Conservation (phyloP, 1,140 invertebrate genomes). For the Aphis craccivora region DNA sequence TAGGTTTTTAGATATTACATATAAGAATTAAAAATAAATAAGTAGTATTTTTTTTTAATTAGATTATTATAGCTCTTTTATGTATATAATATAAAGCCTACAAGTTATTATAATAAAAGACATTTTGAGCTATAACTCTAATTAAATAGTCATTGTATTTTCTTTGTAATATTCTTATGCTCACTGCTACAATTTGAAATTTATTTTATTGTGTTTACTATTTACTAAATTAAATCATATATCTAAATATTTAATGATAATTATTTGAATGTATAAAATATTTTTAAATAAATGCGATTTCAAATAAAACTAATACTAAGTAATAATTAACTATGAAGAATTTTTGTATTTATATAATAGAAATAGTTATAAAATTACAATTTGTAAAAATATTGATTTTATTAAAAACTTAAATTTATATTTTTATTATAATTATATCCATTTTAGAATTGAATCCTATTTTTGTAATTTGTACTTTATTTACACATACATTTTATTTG, state of each 20-base stretch:
- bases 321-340: background rate
- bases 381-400: background rate
- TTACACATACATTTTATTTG: background rate
- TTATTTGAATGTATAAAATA: background rate
- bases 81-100: background rate
- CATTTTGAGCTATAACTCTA: background rate
- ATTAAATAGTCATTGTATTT: background rate
- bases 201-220: background rate
- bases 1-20: background rate
- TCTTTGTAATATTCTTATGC: background rate
- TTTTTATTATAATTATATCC: background rate
- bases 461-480: background rate
- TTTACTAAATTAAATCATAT: background rate
- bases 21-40: background rate
- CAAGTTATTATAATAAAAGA: background rate
- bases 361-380: background rate
- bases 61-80: background rate
- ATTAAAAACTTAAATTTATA: background rate
- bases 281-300: background rate
- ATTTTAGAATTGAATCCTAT: background rate
- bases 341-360: background rate
- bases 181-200: background rate
- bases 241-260: background rate
- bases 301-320: background rate
- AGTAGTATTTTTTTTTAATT: background rate